Evolutionary conservation across 2,797 vertebrate genomes (phyloP), one percentile per base, ranked within the genome.

Genomic region (Tarsius wallacei): DNA sequence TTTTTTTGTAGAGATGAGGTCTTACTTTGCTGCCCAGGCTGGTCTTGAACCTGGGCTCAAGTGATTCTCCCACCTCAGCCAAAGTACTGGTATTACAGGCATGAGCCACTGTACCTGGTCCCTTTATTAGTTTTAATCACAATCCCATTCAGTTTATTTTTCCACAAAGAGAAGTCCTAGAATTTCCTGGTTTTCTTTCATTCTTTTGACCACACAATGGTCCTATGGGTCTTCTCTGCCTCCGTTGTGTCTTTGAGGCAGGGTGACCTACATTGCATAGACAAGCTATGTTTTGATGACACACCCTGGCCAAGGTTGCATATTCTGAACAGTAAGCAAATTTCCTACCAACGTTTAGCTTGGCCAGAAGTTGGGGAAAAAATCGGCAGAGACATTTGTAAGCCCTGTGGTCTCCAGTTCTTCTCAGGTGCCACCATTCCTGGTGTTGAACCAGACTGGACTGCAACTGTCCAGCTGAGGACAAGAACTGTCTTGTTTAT

Each of bases 251-350:
- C 49, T 51, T 1, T 57, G 63, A 94, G 22, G 63, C 59, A 51
- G 26, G 8, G 68, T 76, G 36, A 81, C 61, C 53, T 71, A 49
- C 88, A 68, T 13, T 74, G 55, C 87, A 64, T 1, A 12, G 64
- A 70, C 64, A 95, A n/a, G 36, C 49, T n/a, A 64, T 24, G 24
- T 89, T 96, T 93, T 96, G 70, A 95, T 74, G 31, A 93, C 57
- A 53, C 71, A 51, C 31, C 22, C 28, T 91, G 73, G 51, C n/a
- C 28, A 22, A 90, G 13, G 16, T 93, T 31, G 80, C 24, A 22
- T 1, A 63, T 59, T 94, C 31, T 93, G 57, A 76, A 77, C 61
- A 73, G 78, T 31, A 78, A 78, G 47, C 42, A 88, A 59, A 92
- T 84, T 7, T 90, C 47, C 64, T 59, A 91, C 47, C 70, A 55